Conservation (phyloP, 2,888 invertebrate species). For the Linnaemya vulpina region DNA sequence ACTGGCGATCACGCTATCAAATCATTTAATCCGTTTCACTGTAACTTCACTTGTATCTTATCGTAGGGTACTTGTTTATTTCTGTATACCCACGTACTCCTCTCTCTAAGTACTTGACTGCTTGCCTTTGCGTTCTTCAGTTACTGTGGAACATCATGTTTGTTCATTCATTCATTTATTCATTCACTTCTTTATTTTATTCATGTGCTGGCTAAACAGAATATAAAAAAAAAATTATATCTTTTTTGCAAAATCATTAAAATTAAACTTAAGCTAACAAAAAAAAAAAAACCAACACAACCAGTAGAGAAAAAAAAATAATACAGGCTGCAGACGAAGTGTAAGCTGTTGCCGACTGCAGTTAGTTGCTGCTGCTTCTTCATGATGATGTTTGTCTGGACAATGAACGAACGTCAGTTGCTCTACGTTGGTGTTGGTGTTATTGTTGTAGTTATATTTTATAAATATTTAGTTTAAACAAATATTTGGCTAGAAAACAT, state of each 20-base stretch:
- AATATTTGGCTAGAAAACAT: slow-evolving; percentile 50
- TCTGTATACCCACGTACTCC: neutral
- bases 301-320: neutral
- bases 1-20: too few species aligned
- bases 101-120: neutral
- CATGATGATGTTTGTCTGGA: slow-evolving; percentile 35
- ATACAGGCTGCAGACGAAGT: neutral
- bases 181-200: slow-evolving; percentile 40
- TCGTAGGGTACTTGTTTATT: neutral
- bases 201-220: slow-evolving; percentile 18
- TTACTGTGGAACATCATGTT: slow-evolving; percentile 31
- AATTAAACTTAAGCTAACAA: slow-evolving; percentile 48
- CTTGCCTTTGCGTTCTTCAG: neutral
- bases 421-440: neutral
- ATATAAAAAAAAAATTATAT: neutral
- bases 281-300: slow-evolving; percentile 6
- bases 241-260: slow-evolving; percentile 53
- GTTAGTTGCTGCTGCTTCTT: slow-evolving; percentile 16
- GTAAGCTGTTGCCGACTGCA: slow-evolving; percentile 2
- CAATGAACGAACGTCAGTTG: slow-evolving; percentile 40
- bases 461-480: slow-evolving; percentile 46
- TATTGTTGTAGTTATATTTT: slow-evolving; percentile 24
- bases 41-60: neutral
- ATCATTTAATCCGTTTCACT: too few species aligned
- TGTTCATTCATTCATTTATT: slow-evolving; percentile 41